Evolutionary conservation across 2,113 vertebrate species (phyloP).

Genomic region (Xiphophorus maculatus): DNA sequence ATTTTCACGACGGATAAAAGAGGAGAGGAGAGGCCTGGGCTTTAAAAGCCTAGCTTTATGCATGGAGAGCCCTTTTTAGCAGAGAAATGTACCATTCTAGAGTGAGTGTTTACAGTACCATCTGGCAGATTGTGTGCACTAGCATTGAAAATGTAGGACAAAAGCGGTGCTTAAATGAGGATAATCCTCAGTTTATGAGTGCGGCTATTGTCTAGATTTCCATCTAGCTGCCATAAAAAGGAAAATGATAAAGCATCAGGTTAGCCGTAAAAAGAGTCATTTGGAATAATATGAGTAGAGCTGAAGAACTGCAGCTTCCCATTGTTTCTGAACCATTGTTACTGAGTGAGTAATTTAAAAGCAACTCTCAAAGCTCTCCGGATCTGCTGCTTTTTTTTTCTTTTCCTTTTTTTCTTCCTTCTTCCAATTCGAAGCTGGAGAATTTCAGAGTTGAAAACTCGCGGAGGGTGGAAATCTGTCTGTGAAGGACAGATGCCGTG

Average conservation of each 20-base stretch:
- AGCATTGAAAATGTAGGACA: constrained; percentile 37
- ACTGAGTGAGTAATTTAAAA: neutral
- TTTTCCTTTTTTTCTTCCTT: too few species aligned
- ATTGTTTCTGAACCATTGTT: neutral
- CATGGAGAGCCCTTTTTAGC: constrained; percentile 35
- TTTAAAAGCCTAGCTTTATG: constrained; percentile 36
- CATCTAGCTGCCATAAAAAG: constrained; percentile 36
- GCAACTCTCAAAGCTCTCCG: neutral
- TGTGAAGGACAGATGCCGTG: neutral
- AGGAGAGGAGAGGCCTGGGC: constrained; percentile 26
- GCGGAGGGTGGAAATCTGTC: neutral
- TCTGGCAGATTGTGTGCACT: constrained; percentile 47
- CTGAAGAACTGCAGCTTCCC: constrained; percentile 12
- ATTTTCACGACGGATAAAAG: constrained; percentile 50
- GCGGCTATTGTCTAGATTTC: constrained; percentile 28
- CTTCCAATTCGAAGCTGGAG: neutral
- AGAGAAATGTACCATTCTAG: constrained; percentile 31
- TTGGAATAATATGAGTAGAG: constrained; percentile 13
- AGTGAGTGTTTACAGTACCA: constrained; percentile 52
- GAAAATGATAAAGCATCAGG: constrained; percentile 21
- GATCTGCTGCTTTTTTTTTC: neutral
- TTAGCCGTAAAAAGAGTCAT: constrained; percentile 26
- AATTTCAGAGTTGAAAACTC: neutral
- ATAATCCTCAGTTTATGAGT: constrained; percentile 38
- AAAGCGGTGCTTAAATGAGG: constrained; percentile 35